Base-by-base conservation (phyloP, 2,888 invertebrate genomes). In the Fragum whitleyi region DNA sequence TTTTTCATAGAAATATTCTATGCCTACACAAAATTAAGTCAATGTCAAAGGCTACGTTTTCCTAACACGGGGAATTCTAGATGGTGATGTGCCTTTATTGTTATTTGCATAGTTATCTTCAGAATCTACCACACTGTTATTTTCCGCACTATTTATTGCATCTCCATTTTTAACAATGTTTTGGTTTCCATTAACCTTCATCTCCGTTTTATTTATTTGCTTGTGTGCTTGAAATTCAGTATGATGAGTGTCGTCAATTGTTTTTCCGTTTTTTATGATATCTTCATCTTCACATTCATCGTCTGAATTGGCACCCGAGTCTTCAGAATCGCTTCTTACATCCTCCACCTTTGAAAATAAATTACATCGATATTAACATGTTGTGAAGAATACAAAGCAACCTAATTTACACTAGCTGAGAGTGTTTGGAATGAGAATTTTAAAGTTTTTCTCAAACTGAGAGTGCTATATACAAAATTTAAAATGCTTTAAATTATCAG, bases 311-410 rank as follows among this genome's bases (percentile, higher is more conserved):
- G 59, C 75, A 42, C 72, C 74, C 0, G 79, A 79, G n/a, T 81
- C 79, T 59, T 92, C 92, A 16, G 90, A 88, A 29, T 92, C 92
- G 81, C 92, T 92, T 26, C 92, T 85, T 1, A 88, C 89, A 86
- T 92, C 92, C 62, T 91, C 88, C 29, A 92, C 88, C 92, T 92
- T 82, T 21, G 79, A 79, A 23, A 74, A 69, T 26, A 74, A 67
- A 26, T 59, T 47, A 47, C 7, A 39, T 39, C 14, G n/a, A n/a
- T n/a, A n/a, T n/a, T n/a, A n/a, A n/a, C n/a, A n/a, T n/a, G n/a
- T n/a, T n/a, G n/a, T n/a, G n/a, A n/a, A n/a, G n/a, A n/a, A n/a
- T n/a, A n/a, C n/a, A n/a, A n/a, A n/a, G n/a, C n/a, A n/a, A n/a
- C n/a, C n/a, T n/a, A n/a, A n/a, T n/a, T n/a, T n/a, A n/a, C n/a